Conservation (phyloP, 2,888 invertebrate genomes). For the Eupithecia pulchellata region DNA sequence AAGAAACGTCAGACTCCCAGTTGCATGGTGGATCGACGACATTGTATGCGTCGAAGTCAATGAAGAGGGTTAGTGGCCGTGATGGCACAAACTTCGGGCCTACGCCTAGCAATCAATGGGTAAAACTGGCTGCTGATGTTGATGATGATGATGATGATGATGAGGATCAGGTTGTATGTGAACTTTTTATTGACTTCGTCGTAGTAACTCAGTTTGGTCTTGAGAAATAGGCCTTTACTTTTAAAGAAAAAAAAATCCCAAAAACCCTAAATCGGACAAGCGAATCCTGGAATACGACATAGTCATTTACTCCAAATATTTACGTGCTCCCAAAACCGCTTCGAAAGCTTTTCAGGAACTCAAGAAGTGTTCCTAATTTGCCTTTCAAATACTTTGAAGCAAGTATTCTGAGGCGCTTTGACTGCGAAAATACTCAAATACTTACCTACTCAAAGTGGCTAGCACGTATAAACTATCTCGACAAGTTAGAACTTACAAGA, state of each 20-base stretch:
- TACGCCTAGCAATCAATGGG: too few relatives aligned
- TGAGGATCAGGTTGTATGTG: too few relatives aligned
- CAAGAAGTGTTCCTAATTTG: constrained; percentile 79
- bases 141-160: too few relatives aligned
- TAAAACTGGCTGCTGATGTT: too few relatives aligned
- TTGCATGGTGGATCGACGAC: too few relatives aligned
- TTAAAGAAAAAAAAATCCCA: neutral
- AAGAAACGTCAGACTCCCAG: too few relatives aligned
- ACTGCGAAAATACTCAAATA: constrained; percentile 69
- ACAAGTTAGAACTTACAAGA: constrained; percentile 72
- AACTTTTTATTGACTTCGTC: too few relatives aligned
- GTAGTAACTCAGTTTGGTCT: too few relatives aligned
- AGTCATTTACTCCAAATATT: constrained; percentile 73
- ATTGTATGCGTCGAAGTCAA: too few relatives aligned
- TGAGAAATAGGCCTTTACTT: neutral
- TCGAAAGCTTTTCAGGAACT: constrained; percentile 59
- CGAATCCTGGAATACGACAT: constrained; percentile 55
- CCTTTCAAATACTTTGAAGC: constrained; percentile 83
- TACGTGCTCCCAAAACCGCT: constrained; percentile 60
- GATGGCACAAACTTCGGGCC: too few relatives aligned
- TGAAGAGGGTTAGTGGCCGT: too few relatives aligned
- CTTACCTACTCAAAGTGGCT: constrained; percentile 69
- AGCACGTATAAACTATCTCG: constrained; percentile 82
- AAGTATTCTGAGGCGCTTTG: constrained; percentile 77
- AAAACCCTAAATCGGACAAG: neutral